phyloP scores from a whole-genome alignment of 1,140 invertebrate genomes.

The Zaprionus capensis region DNA sequence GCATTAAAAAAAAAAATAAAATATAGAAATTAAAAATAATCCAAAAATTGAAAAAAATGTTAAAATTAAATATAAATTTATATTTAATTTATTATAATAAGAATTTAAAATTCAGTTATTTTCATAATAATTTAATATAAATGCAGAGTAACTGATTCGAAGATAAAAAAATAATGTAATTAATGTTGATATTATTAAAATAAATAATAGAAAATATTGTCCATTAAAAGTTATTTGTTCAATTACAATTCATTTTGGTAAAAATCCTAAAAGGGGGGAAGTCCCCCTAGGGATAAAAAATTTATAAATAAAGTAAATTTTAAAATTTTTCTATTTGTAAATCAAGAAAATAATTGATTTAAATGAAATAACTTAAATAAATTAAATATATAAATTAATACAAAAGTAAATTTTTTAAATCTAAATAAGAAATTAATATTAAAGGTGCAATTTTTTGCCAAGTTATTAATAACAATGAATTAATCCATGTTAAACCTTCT shows the following conservation, averaged over 20 bases:
- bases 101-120: too few relatives aligned
- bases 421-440: conserved; percentile 83
- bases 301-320: conserved; percentile 85
- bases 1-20: conserved; percentile 70
- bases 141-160: conserved; percentile 82
- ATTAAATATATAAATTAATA: conserved; percentile 84
- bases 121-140: conserved; percentile 74
- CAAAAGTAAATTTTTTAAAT: conserved; percentile 65
- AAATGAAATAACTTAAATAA: conserved; percentile 84
- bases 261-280: conserved; percentile 86
- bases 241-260: conserved; percentile 86
- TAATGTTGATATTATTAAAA: conserved; percentile 85
- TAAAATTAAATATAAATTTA: conserved; percentile 60
- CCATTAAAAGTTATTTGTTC: conserved; percentile 84
- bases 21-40: too few relatives aligned
- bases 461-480: conserved; percentile 84
- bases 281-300: conserved; percentile 85
- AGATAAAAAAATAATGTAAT: conserved; percentile 85
- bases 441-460: conserved; percentile 86
- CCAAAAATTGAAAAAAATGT: too few relatives aligned
- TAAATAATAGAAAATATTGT: conserved; percentile 76
- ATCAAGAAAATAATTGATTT: conserved; percentile 84
- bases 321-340: conserved; percentile 73
- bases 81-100: conserved; percentile 36
- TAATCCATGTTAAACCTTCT: conserved; percentile 84